These are phyloP conservation scores for Hylyphantes graminicola DNA, from an alignment of 1,140 invertebrate species.

Conservation along the genomic window DNA sequence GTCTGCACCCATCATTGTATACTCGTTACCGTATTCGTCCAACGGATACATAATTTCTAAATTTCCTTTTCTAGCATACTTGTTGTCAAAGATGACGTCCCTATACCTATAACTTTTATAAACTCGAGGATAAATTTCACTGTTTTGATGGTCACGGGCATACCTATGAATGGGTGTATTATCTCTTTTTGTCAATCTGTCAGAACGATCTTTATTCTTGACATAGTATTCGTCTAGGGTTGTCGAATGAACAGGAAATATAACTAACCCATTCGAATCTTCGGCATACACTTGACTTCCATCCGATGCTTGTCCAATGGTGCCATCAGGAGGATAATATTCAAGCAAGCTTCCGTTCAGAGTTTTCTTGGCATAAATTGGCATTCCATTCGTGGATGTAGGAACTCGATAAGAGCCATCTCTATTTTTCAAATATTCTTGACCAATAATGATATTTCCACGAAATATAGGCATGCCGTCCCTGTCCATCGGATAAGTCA, in stretches of 20 bases:
- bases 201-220: background rate
- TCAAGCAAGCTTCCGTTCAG: too few relatives aligned
- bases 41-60: background rate
- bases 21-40: constrained; percentile 3
- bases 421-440: too few relatives aligned
- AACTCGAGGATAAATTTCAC: background rate
- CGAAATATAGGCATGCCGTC: too few relatives aligned
- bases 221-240: background rate
- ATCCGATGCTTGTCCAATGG: background rate
- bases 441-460: too few relatives aligned
- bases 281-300: background rate
- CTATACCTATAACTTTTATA: too few relatives aligned
- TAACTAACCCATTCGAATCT: background rate
- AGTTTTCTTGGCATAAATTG: too few relatives aligned
- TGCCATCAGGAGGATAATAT: too few relatives aligned
- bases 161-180: background rate
- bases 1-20: background rate
- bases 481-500: too few relatives aligned
- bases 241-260: too few relatives aligned
- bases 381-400: too few relatives aligned
- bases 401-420: too few relatives aligned
- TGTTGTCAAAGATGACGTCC: background rate
- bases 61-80: background rate
- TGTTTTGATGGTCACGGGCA: background rate
- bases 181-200: background rate